Percentiles rank a stretch among this genome's conserved stretches.
These are phyloP conservation scores for Dryomyza anilis DNA, from an alignment of 2,888 invertebrate species.

Conservation along the genomic window DNA sequence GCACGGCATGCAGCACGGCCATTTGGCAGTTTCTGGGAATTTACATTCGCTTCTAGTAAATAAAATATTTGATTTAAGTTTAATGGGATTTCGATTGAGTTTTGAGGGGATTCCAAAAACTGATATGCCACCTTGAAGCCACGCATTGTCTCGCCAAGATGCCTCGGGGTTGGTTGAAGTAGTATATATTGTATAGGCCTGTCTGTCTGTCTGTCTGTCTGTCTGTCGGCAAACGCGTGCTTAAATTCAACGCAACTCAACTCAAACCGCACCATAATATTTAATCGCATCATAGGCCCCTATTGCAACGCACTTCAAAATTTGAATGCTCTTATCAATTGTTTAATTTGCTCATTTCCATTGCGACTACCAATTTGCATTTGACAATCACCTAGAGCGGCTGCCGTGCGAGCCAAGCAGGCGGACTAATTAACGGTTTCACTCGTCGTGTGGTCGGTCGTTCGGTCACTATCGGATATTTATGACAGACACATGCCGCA, in stretches of 20 bases:
- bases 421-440: background rate
- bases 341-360: background rate
- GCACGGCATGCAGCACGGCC: conserved; percentile 18
- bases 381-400: background rate
- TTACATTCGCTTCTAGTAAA: conserved; percentile 3
- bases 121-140: conserved; percentile 31
- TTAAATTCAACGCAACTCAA: background rate
- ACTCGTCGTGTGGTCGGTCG: too few relatives aligned
- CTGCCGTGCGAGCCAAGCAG: background rate
- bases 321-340: conserved; percentile 17
- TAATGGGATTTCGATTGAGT: conserved; percentile 27
- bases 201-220: background rate
- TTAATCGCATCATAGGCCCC: background rate
- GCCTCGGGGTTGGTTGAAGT: background rate
- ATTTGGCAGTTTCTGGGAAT: conserved; percentile 26
- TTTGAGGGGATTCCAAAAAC: background rate
- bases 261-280: background rate
- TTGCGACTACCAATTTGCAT: conserved; percentile 15
- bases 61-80: conserved; percentile 27
- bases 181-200: too few relatives aligned
- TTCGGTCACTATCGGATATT: too few relatives aligned
- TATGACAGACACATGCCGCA: too few relatives aligned
- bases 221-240: background rate
- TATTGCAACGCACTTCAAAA: background rate
- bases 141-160: background rate